phyloP scores from a whole-genome alignment of 35 echinoderm and acorn worm genomes.

The Amphiura filiformis region DNA sequence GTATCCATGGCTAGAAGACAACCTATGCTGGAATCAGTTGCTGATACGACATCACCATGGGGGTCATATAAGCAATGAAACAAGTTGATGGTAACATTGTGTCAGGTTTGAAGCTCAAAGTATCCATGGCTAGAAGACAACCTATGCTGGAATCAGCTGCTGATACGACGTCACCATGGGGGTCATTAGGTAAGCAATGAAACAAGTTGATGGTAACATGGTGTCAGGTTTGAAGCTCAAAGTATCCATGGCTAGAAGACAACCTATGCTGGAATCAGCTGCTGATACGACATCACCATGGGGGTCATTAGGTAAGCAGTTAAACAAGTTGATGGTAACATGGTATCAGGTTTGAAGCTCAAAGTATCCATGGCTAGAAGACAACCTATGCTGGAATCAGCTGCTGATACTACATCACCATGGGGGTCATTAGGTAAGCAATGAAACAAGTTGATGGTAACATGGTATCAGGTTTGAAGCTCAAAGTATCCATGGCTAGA shows the following conservation, averaged over 20 bases:
- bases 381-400: conserved; percentile 20
- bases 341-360: conserved; percentile 8
- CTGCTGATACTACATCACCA: not conserved
- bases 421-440: not conserved
- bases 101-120: not conserved
- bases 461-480: too few relatives aligned
- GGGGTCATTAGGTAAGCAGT: too few relatives aligned
- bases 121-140: conserved; percentile 59
- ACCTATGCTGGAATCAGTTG: not conserved
- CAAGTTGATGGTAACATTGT: conserved; percentile 29
- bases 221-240: not conserved
- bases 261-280: too few relatives aligned
- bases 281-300: too few relatives aligned
- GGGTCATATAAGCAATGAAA: conserved; percentile 36
- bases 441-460: too few relatives aligned
- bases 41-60: not conserved
- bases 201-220: not conserved
- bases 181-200: not conserved
- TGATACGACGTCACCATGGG: not conserved
- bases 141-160: not conserved
- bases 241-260: not conserved
- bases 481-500: too few relatives aligned
- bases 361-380: conserved; percentile 54
- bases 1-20: conserved; percentile 64
- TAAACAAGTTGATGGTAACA: too few relatives aligned